phyloP scores from a whole-genome alignment of 2,113 vertebrate genomes.

The Ochotona curzoniae region DNA sequence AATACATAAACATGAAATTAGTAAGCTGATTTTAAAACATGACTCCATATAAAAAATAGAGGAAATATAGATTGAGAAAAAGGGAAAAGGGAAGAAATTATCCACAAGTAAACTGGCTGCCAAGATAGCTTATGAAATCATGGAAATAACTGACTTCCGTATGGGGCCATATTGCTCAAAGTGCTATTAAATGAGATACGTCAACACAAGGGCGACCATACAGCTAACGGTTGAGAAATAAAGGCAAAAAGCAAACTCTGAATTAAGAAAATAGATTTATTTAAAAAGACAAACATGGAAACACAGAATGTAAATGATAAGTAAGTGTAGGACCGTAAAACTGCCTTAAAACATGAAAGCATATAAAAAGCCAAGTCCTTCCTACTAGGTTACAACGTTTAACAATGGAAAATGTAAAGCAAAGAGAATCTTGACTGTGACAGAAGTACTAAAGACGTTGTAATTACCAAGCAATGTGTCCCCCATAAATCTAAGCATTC shows the following conservation, averaged over 20 bases:
- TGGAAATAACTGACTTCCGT: not conserved
- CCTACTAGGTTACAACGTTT: not conserved
- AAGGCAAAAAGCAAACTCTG: not conserved
- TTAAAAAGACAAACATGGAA: not conserved
- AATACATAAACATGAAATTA: not conserved
- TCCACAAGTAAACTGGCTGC: not conserved
- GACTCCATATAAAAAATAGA: not conserved
- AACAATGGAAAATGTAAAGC: not conserved
- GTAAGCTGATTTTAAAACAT: constrained; percentile 3
- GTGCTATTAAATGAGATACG: not conserved
- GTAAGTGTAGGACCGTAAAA: not conserved
- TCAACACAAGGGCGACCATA: not conserved
- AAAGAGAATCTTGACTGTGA: not conserved
- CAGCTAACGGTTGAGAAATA: not conserved
- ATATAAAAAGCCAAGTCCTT: not conserved
- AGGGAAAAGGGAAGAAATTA: not conserved
- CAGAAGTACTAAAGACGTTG: not conserved
- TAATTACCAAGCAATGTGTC: not conserved
- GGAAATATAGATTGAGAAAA: not conserved
- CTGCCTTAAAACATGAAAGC: not conserved
- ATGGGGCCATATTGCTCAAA: not conserved
- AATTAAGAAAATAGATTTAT: not conserved
- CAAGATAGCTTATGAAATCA: constrained; percentile 3
- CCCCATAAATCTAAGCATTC: not conserved
- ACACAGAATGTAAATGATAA: not conserved